Evolutionary conservation across 1,140 invertebrate genomes (phyloP), one percentile per base, ranked within the genome.

Genomic region (Drosophila bifasciata): DNA sequence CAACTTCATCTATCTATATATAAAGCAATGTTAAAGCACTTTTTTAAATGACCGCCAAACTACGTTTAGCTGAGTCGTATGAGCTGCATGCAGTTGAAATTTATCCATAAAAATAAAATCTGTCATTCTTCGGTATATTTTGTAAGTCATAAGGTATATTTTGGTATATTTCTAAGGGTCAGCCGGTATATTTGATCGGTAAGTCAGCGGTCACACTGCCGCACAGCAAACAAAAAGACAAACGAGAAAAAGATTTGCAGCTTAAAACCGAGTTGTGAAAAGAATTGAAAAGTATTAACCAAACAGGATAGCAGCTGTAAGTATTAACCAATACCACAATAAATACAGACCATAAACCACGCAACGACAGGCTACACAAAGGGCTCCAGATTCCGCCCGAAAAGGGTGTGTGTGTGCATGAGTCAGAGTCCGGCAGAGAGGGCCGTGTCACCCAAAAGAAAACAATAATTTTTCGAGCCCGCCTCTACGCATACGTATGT

Each of bases 351-450:
- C n/a, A 23, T 8, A 11, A 45, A 32, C 0, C 21, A 28, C 17
- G 13, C 0, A 8, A 8, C 25, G 16, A 21, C 32, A 41, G 19
- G 36, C n/a, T 0, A 21, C 9, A 7, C 13, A n/a, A n/a, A 19
- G 63, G 63, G 64, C 63, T 36, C 45, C 39, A 36, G 1, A 13
- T 11, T 36, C 32, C 9, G 4, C 36, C 64, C 52, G 23, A 15
- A 36, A 28, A 36, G 63, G 62, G 46, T 48, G 28, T 72, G 52
- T 43, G 52, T 74, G 52, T 43, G 52, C 64, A 66, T 74, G 71
- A 74, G 70, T 74, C 71, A 74, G 71, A 21, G 66, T 52, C 55
- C 55, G 58, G 41, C 28, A 62, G 46, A 52, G 69, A n/a, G n/a
- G n/a, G 11, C 32, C 32, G 32, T 36, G 32, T 36, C 70, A n/a